Evolutionary conservation across 1,140 invertebrate genomes (phyloP), one percentile per base, ranked within the genome.

Genomic region (Drosophila lacteicornis): DNA sequence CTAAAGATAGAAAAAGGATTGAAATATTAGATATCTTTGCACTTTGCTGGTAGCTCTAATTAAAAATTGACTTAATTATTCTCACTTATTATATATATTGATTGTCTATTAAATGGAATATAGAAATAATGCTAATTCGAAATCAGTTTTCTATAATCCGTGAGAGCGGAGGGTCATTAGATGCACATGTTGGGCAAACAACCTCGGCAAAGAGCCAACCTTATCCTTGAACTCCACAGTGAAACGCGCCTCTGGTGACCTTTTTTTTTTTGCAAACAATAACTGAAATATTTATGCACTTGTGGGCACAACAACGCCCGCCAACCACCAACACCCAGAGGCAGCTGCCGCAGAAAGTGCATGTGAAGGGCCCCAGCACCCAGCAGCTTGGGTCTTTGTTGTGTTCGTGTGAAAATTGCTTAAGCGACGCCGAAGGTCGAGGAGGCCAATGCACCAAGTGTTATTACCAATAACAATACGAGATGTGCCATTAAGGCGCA

Each of bases 221-320:
- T 3, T 49, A 73, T 73, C 76, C 77, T 79, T 79, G 76, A 79
- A 79, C 76, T 73, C 60, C 17, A 56, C 11, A 42, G 43, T n/a
- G 60, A 79, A 65, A 46, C 38, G 50, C 42, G 33, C 58, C 33
- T 45, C 17, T 17, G 43, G 57, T 45, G 45, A 71, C 69, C 51
- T 73, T 79, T 79, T 77, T 73, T n/a, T 45, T 50, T 36, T 19
- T 22, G 60, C 36, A 73, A 62, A 55, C 47, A 79, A 45, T 55
- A 57, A 59, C 42, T 71, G 45, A 56, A 79, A 73, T 79, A 65
- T 79, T 79, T 67, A 73, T 79, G 65, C 59, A 57, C 70, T 75
- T 56, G 47, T 53, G 38, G 55, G 59, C 30, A 36, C 50, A 59
- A 33, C 33, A 8, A 33, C 30, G 9, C 33, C 30, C 7, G 19